phyloP scores from a whole-genome alignment of 1,140 invertebrate species.

The Grapholita molesta region DNA sequence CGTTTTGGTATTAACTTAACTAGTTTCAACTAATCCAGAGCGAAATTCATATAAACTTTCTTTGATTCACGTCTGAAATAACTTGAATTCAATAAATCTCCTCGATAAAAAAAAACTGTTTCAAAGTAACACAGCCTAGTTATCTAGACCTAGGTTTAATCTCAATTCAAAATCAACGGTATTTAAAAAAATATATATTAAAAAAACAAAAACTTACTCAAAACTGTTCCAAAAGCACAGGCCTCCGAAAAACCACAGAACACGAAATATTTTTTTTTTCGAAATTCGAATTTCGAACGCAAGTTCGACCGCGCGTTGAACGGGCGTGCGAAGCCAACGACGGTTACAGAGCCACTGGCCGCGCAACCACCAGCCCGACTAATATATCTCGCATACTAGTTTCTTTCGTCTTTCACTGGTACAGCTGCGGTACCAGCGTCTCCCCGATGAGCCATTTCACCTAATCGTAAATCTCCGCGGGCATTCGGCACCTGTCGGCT shows the following conservation, averaged over 20 bases:
- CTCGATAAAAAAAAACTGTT: neutral
- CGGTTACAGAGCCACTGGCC: constrained; percentile 50
- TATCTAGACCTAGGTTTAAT: neutral
- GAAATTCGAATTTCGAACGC: constrained; percentile 32
- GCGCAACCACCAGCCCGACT: constrained; percentile 38
- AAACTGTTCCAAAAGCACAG: constrained; percentile 32
- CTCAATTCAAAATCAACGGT: neutral
- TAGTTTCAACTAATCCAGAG: neutral
- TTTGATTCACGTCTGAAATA: neutral
- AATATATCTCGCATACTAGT: constrained; percentile 71
- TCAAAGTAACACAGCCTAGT: neutral
- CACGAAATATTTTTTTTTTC: constrained; percentile 29
- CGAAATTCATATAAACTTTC: neutral
- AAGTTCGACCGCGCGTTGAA: constrained; percentile 18
- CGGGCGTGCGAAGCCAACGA: constrained; percentile 36
- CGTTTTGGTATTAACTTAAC: neutral
- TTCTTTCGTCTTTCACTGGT: constrained; percentile 71
- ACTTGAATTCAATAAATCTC: neutral
- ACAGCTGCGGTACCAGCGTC: constrained; percentile 18
- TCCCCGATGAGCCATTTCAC: neutral
- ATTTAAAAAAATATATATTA: constrained; percentile 14
- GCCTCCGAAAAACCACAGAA: constrained; percentile 25
- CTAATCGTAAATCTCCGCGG: neutral
- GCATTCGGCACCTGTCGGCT: constrained; percentile 35
- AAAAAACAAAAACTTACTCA: constrained; percentile 37